Evolutionary conservation across 2,888 invertebrate genomes (phyloP).

Genomic region (Drosophila cognata): DNA sequence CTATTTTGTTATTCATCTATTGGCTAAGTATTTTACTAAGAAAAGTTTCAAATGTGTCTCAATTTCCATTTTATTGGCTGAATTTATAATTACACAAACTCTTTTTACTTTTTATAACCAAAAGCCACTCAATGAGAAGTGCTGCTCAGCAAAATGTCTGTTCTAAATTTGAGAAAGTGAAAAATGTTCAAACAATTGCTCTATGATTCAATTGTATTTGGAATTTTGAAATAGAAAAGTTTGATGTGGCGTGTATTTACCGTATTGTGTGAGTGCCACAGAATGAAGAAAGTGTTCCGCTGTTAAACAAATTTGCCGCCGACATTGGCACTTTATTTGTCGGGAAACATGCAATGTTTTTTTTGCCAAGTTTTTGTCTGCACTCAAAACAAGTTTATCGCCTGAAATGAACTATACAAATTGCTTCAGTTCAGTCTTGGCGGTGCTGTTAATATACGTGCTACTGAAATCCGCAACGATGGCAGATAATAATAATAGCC

Average conservation of each 20-base stretch:
- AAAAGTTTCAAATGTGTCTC: background rate
- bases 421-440: conserved; percentile 19
- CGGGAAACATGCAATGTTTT: background rate
- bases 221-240: background rate
- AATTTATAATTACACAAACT: background rate
- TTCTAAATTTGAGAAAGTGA: background rate
- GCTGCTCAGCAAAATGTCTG: background rate
- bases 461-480: background rate
- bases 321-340: background rate
- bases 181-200: background rate
- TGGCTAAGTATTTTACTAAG: background rate
- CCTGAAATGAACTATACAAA: conserved; percentile 36
- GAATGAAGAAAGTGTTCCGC: background rate
- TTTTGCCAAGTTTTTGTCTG: background rate
- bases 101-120: background rate
- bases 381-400: conserved; percentile 1
- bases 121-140: background rate
- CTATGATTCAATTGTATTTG: conserved; percentile 3
- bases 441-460: conserved; percentile 4
- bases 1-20: background rate
- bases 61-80: too few relatives aligned
- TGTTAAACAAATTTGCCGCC: background rate
- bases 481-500: conserved; percentile 8
- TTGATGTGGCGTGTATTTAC: background rate
- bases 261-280: conserved; percentile 4